Percentiles rank a stretch among this genome's conserved stretches.
Evolutionary conservation across 2,797 vertebrate species (phyloP).

Genomic region (Hippocampus kuda): DNA sequence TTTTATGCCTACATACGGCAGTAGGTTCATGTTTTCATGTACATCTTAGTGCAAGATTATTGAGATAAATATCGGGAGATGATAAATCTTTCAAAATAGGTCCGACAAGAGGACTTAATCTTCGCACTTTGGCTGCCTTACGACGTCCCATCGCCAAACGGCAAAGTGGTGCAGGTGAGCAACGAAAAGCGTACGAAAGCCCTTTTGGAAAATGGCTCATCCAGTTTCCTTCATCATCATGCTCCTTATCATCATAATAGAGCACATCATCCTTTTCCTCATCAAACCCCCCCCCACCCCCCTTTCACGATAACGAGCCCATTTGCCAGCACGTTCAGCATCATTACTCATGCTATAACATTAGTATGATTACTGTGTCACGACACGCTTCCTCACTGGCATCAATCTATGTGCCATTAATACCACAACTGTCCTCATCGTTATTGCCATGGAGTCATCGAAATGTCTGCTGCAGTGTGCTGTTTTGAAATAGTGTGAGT

Average conservation of each 20-base stretch:
- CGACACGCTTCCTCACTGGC: conserved; percentile 14
- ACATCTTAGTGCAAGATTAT: too few relatives aligned
- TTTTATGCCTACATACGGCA: too few relatives aligned
- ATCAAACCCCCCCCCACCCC: not conserved
- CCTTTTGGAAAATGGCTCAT: not conserved
- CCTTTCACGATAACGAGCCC: conserved; percentile 1
- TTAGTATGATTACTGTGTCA: conserved; percentile 28
- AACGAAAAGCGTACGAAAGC: not conserved
- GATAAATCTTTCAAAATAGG: not conserved
- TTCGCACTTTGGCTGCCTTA: not conserved
- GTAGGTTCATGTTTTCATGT: too few relatives aligned
- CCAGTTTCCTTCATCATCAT: conserved; percentile 1
- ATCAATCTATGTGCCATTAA: conserved; percentile 19
- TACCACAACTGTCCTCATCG: conserved; percentile 8
- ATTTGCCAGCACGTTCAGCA: conserved; percentile 4
- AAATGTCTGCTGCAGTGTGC: not conserved
- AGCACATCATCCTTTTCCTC: conserved; percentile 2
- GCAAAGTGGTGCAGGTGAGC: not conserved
- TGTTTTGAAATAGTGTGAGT: not conserved
- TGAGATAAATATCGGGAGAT: too few relatives aligned
- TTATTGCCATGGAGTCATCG: not conserved
- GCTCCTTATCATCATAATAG: conserved; percentile 2
- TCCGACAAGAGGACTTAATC: not conserved
- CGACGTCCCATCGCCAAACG: not conserved
- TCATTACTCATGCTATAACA: conserved; percentile 21